Evolutionary conservation across 1,140 invertebrate species (phyloP), one percentile per base, ranked within the genome.

Genomic region (Zaprionus ornatus): DNA sequence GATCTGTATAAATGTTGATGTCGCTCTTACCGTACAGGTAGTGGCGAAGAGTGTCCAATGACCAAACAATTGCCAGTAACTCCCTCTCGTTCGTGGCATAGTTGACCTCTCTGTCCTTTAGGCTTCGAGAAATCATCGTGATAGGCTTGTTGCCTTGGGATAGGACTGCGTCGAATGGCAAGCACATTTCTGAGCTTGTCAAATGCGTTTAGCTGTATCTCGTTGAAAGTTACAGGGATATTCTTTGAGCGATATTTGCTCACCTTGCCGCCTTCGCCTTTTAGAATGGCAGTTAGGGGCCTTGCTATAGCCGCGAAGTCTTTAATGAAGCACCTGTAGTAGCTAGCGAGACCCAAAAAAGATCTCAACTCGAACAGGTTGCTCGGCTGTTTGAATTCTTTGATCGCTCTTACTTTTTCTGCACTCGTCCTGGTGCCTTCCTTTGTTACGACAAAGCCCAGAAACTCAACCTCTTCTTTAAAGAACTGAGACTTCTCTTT

Each of bases 381-480:
- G 15, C 55, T 32, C 40, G 23, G 35, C n/a, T 70, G 13, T 1
- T 29, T 23, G 21, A 56, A 63, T 29, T 70, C 67, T 17, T 61
- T 48, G 59, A 70, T 63, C 13, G 50, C 13, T 13, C n/a, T 70
- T 13, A 62, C 55, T 6, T 65, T 59, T 37, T 57, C 37, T 1
- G 69, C 52, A 7, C 57, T 25, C 12, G 29, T 72, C 52, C 40
- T 72, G 17, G 61, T n/a, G 42, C 42, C 9, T 3, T 29, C 29
- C 7, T 29, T 29, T 3, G 29, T 29, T 29, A 29, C 9, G 3
- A 29, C 29, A 9, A 29, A 29, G 29, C 29, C 29, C 2, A 29
- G 29, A 29, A 29, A 29, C 29, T 29, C 29, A 29, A 29, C 29
- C 0, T 29, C 69, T 68, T 68, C 56, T 68, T 60, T 50, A 50